A percentile compares a stretch with the other conserved stretches of the same genome.
These are phyloP conservation scores for Vimba vimba DNA, from an alignment of 2,113 vertebrate genomes.

Conservation along the genomic window DNA sequence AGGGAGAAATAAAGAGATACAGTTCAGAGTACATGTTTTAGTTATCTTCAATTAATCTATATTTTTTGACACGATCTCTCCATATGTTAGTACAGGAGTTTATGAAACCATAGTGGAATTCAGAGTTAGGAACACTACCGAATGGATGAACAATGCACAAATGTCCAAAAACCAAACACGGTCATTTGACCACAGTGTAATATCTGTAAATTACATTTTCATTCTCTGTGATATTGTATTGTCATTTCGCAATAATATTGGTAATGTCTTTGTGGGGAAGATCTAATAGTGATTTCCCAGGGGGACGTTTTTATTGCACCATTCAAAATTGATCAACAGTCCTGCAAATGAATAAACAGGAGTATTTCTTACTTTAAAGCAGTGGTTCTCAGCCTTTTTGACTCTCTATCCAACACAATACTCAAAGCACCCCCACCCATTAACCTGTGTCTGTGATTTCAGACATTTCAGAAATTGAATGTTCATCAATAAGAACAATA, in stretches of 20 bases:
- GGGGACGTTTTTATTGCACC: constrained; percentile 1
- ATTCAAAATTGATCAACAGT: not conserved
- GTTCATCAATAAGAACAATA: not conserved
- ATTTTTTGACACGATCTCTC: not conserved
- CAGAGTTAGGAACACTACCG: not conserved
- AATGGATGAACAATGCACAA: not conserved
- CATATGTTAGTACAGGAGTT: not conserved
- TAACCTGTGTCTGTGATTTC: not conserved
- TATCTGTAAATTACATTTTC: not conserved
- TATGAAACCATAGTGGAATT: not conserved
- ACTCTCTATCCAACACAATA: not conserved
- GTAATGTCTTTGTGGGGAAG: constrained; percentile 11
- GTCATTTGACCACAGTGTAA: not conserved
- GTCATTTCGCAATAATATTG: not conserved
- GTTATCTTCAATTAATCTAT: not conserved
- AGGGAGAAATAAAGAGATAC: not conserved
- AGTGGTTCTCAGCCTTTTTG: not conserved
- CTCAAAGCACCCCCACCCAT: not conserved
- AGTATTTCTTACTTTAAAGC: not conserved
- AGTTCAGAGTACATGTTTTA: not conserved
- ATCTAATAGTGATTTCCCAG: not conserved
- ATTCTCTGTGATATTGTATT: not conserved
- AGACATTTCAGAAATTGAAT: not conserved
- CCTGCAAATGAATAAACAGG: not conserved
- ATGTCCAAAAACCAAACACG: not conserved